Conservation (phyloP, 2,888 invertebrate genomes). For the Unio pictorum region DNA sequence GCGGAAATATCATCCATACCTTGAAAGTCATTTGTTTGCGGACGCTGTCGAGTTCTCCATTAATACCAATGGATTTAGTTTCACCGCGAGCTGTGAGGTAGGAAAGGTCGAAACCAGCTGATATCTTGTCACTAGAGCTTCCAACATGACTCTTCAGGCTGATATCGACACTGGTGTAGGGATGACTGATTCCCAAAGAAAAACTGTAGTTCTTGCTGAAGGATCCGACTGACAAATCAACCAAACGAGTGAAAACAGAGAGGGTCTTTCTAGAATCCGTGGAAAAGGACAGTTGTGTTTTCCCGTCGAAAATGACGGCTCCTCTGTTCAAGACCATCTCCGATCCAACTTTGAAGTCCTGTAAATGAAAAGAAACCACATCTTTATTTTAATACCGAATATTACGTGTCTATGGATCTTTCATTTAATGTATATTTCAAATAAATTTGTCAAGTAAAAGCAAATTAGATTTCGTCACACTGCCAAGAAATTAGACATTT, state of each 20-base stretch:
- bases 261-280: slow-evolving; percentile 46
- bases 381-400: not conserved
- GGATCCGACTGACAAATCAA: slow-evolving; percentile 34
- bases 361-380: slow-evolving; percentile 9
- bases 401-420: not conserved
- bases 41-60: slow-evolving; percentile 40
- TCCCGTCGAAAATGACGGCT: slow-evolving; percentile 45
- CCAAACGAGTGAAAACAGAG: slow-evolving; percentile 37
- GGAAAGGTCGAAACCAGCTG: slow-evolving; percentile 39
- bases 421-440: too few relatives aligned
- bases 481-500: too few relatives aligned
- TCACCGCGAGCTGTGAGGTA: slow-evolving; percentile 46
- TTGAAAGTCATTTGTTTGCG: slow-evolving; percentile 38
- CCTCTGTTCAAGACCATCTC: slow-evolving; percentile 44
- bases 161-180: slow-evolving; percentile 51
- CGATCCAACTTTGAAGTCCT: slow-evolving; percentile 45
- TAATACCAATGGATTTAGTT: slow-evolving; percentile 39
- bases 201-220: slow-evolving; percentile 48
- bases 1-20: slow-evolving; percentile 20
- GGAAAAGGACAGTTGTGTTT: slow-evolving; percentile 46
- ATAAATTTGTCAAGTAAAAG: too few relatives aligned
- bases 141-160: slow-evolving; percentile 41
- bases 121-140: slow-evolving; percentile 29
- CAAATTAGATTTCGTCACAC: not conserved
- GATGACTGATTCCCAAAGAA: slow-evolving; percentile 47